Evolutionary conservation across 1,140 invertebrate species (phyloP).

Genomic region (Stegodyphus dumicola): DNA sequence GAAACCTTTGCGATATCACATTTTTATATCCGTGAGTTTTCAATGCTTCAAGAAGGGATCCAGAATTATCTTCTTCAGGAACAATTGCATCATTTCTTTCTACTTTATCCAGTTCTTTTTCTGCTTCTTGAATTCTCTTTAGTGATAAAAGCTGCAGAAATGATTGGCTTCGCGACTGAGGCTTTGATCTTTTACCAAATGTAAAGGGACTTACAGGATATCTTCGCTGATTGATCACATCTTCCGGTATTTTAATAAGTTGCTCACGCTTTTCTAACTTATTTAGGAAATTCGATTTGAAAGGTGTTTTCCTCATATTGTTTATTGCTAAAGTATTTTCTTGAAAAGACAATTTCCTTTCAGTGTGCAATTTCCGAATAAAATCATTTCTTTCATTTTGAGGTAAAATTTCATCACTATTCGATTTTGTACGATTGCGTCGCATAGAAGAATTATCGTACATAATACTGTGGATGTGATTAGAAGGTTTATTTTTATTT

Average conservation of each 20-base stretch:
- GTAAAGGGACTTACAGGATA: conserved; percentile 1
- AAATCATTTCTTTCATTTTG: background rate
- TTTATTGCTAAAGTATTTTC: background rate
- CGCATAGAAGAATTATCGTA: background rate
- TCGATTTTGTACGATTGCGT: background rate
- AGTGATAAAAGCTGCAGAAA: conserved; percentile 47
- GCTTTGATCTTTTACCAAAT: conserved; percentile 3
- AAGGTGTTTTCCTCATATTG: background rate
- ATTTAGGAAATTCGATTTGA: conserved; percentile 24
- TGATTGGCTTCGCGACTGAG: conserved; percentile 17
- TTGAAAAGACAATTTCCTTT: background rate
- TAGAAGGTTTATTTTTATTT: too few relatives aligned
- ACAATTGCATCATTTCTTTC: conserved; percentile 3
- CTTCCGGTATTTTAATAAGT: background rate
- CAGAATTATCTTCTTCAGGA: conserved; percentile 44
- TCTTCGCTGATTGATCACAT: background rate
- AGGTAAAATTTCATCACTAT: background rate
- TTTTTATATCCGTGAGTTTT: conserved; percentile 63
- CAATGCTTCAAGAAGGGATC: conserved; percentile 63
- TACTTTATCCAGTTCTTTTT: conserved; percentile 42
- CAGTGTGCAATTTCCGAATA: background rate
- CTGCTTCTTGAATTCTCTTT: conserved; percentile 52
- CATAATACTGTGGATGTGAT: too few relatives aligned
- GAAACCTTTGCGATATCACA: conserved; percentile 61
- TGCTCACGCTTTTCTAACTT: conserved; percentile 24